Evolutionary conservation across 2,888 invertebrate species (phyloP).

Genomic region (Arctia plantaginis): DNA sequence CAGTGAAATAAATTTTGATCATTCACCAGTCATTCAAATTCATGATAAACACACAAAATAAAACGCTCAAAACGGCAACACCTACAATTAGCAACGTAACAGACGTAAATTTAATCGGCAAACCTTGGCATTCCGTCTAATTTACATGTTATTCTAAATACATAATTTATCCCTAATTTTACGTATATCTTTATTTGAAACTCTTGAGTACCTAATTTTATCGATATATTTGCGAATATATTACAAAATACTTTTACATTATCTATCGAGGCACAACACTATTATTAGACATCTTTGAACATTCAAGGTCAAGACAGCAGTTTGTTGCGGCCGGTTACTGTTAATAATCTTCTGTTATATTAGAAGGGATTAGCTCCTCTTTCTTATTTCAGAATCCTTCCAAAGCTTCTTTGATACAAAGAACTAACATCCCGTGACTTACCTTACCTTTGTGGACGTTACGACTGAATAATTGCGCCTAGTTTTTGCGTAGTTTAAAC

Average conservation of each 20-base stretch:
- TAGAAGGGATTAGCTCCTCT: constrained; percentile 31
- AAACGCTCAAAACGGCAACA: not conserved
- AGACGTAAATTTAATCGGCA: not conserved
- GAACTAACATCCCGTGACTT: not conserved
- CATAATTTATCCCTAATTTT: not conserved
- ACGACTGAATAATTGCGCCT: not conserved
- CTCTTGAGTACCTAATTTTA: not conserved
- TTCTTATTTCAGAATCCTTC: constrained; percentile 16
- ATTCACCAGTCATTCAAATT: not conserved
- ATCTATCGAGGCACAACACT: constrained; percentile 10
- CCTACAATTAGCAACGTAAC: not conserved
- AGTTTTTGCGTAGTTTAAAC: not conserved
- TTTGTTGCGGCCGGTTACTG: constrained; percentile 32
- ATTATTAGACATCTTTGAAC: constrained; percentile 13
- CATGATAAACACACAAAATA: not conserved
- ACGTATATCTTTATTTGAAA: constrained; percentile 3
- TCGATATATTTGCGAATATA: not conserved
- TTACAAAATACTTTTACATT: not conserved
- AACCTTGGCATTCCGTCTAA: constrained; percentile 3
- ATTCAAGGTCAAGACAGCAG: constrained; percentile 7
- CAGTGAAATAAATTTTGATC: not conserved
- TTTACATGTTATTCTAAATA: constrained; percentile 4
- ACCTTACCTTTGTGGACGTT: too few species aligned
- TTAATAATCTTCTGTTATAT: constrained; percentile 34
- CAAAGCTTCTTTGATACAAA: constrained; percentile 21